Percentiles rank a stretch among this genome's conserved stretches.
These are phyloP conservation scores for Heteromyza rotundicornis DNA, from an alignment of 2,888 invertebrate genomes.

Conservation along the genomic window DNA sequence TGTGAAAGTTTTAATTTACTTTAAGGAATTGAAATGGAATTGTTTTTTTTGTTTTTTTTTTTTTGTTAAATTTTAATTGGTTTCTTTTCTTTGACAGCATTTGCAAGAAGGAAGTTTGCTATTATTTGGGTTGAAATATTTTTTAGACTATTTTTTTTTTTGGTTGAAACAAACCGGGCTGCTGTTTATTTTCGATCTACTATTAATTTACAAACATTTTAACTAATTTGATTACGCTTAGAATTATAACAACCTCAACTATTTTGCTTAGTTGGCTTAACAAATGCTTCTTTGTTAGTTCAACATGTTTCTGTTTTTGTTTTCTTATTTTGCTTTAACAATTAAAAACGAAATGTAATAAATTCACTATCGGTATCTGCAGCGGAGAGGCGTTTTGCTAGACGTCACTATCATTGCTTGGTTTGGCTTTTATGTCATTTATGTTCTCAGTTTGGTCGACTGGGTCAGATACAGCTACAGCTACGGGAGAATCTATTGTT, in stretches of 20 bases:
- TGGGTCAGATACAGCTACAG: too few species aligned
- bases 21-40: too few species aligned
- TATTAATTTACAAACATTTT: neutral
- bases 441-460: too few species aligned
- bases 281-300: neutral
- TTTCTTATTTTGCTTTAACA: neutral
- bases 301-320: neutral
- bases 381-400: constrained; percentile 16
- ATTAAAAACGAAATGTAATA: neutral
- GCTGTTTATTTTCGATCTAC: neutral
- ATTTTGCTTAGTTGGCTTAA: neutral
- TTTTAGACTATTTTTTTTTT: too few species aligned
- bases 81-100: too few species aligned
- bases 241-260: neutral
- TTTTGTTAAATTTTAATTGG: too few species aligned
- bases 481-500: too few species aligned
- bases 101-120: too few species aligned
- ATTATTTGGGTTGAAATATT: too few species aligned
- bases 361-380: neutral
- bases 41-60: too few species aligned
- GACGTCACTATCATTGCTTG: constrained; percentile 26
- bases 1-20: too few species aligned
- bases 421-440: neutral
- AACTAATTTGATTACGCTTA: neutral
- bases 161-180: too few species aligned